Evolutionary conservation across 2,797 vertebrate genomes (phyloP).

Genomic region (Ctenosaura bakeri): DNA sequence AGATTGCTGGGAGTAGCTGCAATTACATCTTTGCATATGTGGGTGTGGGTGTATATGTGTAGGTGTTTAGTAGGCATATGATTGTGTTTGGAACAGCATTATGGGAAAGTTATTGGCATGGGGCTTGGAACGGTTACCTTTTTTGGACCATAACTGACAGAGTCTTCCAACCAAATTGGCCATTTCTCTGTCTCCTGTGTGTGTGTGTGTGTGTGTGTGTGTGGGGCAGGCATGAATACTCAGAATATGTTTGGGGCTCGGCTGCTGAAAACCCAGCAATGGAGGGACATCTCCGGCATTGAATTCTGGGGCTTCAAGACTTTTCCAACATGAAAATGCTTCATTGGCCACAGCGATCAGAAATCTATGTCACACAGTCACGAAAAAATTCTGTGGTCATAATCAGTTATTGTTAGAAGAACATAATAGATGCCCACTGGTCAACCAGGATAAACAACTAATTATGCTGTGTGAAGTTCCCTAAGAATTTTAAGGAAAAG

Average conservation of each 20-base stretch:
- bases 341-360: not conserved
- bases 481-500: too few species aligned
- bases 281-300: not conserved
- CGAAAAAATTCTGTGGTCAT: too few species aligned
- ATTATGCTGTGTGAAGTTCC: too few species aligned
- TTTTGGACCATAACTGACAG: not conserved
- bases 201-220: too few species aligned
- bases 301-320: not conserved
- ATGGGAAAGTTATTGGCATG: not conserved
- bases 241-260: not conserved
- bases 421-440: too few species aligned
- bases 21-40: not conserved
- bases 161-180: not conserved
- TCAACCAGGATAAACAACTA: too few species aligned
- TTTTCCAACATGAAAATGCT: not conserved
- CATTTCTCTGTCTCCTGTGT: not conserved
- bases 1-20: not conserved
- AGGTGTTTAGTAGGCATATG: not conserved
- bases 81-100: not conserved
- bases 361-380: not conserved
- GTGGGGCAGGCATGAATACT: too few species aligned
- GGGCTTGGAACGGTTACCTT: too few species aligned
- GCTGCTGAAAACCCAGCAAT: not conserved
- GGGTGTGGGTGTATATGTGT: not conserved
- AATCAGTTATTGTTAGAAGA: not conserved